Conservation (phyloP, 2,888 invertebrate species). For the Brachypalpus laphriformis region DNA sequence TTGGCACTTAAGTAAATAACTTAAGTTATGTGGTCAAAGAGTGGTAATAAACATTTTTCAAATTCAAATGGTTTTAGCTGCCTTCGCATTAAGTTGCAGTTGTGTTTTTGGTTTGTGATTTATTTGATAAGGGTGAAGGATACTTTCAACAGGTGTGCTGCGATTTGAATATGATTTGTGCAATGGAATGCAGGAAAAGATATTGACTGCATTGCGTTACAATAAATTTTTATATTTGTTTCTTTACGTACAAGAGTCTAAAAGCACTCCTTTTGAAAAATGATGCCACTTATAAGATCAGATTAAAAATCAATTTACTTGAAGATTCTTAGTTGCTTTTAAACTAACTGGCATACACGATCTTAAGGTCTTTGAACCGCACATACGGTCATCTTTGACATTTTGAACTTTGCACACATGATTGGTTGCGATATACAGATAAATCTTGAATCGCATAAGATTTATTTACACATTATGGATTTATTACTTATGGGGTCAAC, state of each 20-base stretch:
- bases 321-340: too few relatives aligned
- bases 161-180: background rate
- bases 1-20: slow-evolving; percentile 41
- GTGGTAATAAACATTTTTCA: slow-evolving; percentile 25
- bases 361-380: background rate
- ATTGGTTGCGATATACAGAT: background rate
- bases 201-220: too few relatives aligned
- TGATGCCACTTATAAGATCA: too few relatives aligned
- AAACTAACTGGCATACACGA: background rate
- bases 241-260: too few relatives aligned
- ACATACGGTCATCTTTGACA: background rate
- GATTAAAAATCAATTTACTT: too few relatives aligned
- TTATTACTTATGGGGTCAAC: too few relatives aligned
- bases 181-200: background rate
- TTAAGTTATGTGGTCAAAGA: slow-evolving; percentile 46
- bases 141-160: background rate
- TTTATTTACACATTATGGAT: too few relatives aligned
- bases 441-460: too few relatives aligned
- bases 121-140: slow-evolving; percentile 11
- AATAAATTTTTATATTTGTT: too few relatives aligned
- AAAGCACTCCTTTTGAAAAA: too few relatives aligned
- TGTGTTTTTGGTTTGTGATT: background rate
- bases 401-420: background rate
- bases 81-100: background rate
- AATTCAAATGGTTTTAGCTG: slow-evolving; percentile 9